Evolutionary conservation across 2,888 invertebrate genomes (phyloP).

Genomic region (Amiota minor): DNA sequence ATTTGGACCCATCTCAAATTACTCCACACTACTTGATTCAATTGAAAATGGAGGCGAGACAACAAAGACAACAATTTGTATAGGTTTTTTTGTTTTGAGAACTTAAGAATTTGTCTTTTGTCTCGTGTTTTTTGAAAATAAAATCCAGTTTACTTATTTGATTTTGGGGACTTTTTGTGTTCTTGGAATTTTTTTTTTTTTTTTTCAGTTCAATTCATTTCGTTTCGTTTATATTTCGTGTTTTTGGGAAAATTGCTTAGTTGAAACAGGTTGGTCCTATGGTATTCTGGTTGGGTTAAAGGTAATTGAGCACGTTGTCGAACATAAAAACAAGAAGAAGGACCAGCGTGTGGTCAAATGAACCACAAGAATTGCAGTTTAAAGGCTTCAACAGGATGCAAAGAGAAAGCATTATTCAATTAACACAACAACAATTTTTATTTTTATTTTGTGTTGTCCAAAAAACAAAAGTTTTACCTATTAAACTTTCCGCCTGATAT

Average conservation of each 20-base stretch:
- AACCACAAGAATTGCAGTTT: slow-evolving; percentile 51
- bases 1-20: slow-evolving; percentile 25
- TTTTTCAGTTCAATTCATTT: neutral
- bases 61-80: too few species aligned
- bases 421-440: neutral
- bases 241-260: neutral
- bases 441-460: neutral
- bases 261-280: slow-evolving; percentile 16
- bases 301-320: neutral
- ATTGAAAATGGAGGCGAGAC: slow-evolving; percentile 20
- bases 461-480: neutral
- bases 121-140: slow-evolving; percentile 5
- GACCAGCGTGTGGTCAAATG: slow-evolving; percentile 6
- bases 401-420: too few species aligned
- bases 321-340: neutral
- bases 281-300: neutral
- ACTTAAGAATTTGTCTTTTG: slow-evolving; percentile 5
- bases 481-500: slow-evolving; percentile 8
- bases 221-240: too few species aligned
- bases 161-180: neutral
- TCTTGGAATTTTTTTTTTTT: slow-evolving; percentile 21
- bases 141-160: neutral
- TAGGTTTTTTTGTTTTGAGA: neutral
- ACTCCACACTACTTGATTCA: slow-evolving; percentile 6
- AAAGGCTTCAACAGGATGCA: slow-evolving; percentile 50